Conservation (phyloP, 2,888 invertebrate genomes). For the Rhodophaea formosa region DNA sequence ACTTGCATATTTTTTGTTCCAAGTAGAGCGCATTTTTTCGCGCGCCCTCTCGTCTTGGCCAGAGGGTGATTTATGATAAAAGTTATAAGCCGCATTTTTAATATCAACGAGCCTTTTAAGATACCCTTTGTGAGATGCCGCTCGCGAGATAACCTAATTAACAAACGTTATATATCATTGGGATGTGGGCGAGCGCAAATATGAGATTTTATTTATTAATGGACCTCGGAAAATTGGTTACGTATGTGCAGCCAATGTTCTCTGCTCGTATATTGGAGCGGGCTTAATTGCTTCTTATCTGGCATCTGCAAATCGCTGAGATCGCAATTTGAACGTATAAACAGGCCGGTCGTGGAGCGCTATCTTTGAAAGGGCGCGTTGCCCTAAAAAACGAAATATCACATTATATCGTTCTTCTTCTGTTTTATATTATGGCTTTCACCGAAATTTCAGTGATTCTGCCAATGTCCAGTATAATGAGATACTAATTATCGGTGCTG, state of each 20-base stretch:
- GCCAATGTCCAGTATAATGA: too few relatives aligned
- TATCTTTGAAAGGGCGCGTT: too few relatives aligned
- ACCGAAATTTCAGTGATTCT: too few relatives aligned
- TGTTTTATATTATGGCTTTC: too few relatives aligned
- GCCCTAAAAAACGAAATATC: too few relatives aligned
- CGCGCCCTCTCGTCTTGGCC: constrained; percentile 69
- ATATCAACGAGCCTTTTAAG: constrained; percentile 76
- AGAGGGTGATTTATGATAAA: constrained; percentile 78
- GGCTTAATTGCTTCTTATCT: constrained; percentile 62
- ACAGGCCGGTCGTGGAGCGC: constrained; percentile 23
- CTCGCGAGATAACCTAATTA: constrained; percentile 77
- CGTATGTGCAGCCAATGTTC: constrained; percentile 40
- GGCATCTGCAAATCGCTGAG: constrained; percentile 49
- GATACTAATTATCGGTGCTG: too few relatives aligned
- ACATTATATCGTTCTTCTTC: too few relatives aligned
- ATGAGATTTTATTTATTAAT: constrained; percentile 66
- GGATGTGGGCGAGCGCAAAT: constrained; percentile 62
- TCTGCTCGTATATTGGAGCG: constrained; percentile 39
- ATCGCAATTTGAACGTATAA: constrained; percentile 51
- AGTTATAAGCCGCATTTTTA: constrained; percentile 74
- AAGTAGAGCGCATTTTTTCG: constrained; percentile 69
- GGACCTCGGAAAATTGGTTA: constrained; percentile 43
- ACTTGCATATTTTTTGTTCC: constrained; percentile 78
- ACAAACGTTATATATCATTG: constrained; percentile 75
- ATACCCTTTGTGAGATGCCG: constrained; percentile 74